These are phyloP conservation scores for Metellina segmentata DNA, from an alignment of 2,888 invertebrate species.

Conservation along the genomic window DNA sequence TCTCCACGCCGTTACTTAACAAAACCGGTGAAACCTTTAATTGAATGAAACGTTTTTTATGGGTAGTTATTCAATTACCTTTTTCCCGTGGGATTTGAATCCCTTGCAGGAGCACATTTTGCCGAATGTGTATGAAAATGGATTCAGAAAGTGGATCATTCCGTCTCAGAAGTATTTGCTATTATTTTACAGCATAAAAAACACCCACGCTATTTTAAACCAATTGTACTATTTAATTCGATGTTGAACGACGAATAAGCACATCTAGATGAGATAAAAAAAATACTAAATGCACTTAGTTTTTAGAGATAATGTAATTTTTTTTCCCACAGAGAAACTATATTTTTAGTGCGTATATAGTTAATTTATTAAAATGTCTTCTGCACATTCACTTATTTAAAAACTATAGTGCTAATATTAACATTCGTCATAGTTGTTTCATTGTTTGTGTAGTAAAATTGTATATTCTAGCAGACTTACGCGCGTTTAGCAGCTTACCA, in stretches of 20 bases:
- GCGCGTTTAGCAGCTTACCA: too few relatives aligned
- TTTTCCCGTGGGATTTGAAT: constrained; percentile 13
- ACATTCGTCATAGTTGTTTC: too few relatives aligned
- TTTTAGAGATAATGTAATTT: background rate
- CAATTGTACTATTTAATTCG: constrained; percentile 17
- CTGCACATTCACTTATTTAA: too few relatives aligned
- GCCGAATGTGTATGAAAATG: constrained; percentile 10
- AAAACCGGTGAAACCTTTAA: constrained; percentile 15
- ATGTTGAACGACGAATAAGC: background rate
- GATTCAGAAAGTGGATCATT: constrained; percentile 12
- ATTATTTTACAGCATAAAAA: background rate
- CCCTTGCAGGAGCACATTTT: background rate
- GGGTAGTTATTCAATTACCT: constrained; percentile 35
- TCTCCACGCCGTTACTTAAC: constrained; percentile 5
- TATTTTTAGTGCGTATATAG: too few relatives aligned
- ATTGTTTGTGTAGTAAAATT: too few relatives aligned
- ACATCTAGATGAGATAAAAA: constrained; percentile 1
- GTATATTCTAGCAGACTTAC: too few relatives aligned
- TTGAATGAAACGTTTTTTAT: constrained; percentile 27
- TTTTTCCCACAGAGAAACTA: background rate
- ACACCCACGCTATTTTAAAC: background rate
- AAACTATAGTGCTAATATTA: too few relatives aligned
- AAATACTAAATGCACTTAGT: constrained; percentile 8
- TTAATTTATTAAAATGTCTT: too few relatives aligned
- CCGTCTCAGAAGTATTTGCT: constrained; percentile 18